These are phyloP conservation scores for Heterocephalus glaber DNA, from an alignment of 2,113 vertebrate genomes.

Conservation along the genomic window DNA sequence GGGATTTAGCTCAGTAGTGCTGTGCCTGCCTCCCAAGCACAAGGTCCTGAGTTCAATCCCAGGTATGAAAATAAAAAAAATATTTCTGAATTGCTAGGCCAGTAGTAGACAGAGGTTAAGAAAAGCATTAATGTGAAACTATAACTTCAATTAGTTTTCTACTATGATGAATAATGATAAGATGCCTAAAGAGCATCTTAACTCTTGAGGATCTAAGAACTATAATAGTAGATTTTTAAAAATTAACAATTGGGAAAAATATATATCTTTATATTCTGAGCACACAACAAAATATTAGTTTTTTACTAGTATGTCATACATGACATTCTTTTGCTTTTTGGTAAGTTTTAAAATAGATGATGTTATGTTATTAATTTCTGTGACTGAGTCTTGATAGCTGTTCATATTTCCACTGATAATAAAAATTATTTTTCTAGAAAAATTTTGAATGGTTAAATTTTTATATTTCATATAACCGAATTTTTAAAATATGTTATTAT, in stretches of 20 bases:
- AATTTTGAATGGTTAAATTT: not conserved
- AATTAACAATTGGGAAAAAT: not conserved
- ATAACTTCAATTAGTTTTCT: not conserved
- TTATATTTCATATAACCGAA: not conserved
- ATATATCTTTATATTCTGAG: not conserved
- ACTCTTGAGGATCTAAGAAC: not conserved
- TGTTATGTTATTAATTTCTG: not conserved
- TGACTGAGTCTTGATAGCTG: not conserved
- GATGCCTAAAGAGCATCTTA: not conserved
- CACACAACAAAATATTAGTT: not conserved
- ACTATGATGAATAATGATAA: not conserved
- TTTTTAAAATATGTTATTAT: slow-evolving; percentile 14
- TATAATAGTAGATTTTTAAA: not conserved
- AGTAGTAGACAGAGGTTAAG: not conserved
- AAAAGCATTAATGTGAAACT: not conserved
- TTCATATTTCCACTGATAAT: not conserved
- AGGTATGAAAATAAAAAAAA: no score
- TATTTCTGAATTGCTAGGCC: not conserved
- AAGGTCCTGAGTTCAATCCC: no score
- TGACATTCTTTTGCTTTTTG: not conserved
- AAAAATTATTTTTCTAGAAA: not conserved
- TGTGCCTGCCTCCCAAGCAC: no score
- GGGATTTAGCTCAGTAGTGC: no score
- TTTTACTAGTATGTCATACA: not conserved
- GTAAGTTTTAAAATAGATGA: not conserved